Evolutionary conservation across 2,797 vertebrate species (phyloP), one percentile per base, ranked within the genome.

Genomic region (Oryzias dopingdopingensis): DNA sequence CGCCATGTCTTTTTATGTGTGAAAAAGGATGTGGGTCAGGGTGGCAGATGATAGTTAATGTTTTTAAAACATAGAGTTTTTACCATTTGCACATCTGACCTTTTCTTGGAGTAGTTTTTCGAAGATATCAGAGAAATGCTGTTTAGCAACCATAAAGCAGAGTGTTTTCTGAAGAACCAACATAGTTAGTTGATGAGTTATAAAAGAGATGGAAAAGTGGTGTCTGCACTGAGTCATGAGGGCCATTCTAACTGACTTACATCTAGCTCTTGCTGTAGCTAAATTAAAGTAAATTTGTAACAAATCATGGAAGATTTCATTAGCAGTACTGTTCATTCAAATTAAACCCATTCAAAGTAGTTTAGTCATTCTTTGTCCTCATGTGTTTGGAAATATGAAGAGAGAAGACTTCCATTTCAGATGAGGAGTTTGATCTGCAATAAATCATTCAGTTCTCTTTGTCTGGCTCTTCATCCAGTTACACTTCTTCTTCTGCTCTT

Each of bases 371-470:
- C 15, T 62, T 26, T 49, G 5, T 32, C 72, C 26, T 17, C 26
- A 29, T 29, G 26, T 29, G 15, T 60, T 72, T 46, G 42, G 37
- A 42, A 29, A 57, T 42, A 15, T 51, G 62, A 67, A 57, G 41
- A 59, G 50, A 15, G 22, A 42, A 67, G 67, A 66, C 62, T 51
- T 64, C 5, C 46, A 55, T 18, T 51, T 42, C 51, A 58, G 69
- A 78, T 60, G 56, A 78, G 60, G 48, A 78, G 42, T 46, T 45
- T 22, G 16, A 51, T 75, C 17, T 53, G 49, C 37, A 53, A 18
- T 75, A 79, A 81, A 76, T 85, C 65, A 75, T 60, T 55, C 44
- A 46, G 53, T 47, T 53, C 49, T 51, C 59, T 76, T 82, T 74
- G 48, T 56, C 62, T 57, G 49, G 51, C 52, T 56, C 68, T 68